Base-by-base conservation (phyloP, 1,140 invertebrate genomes). In the Marisa cornuarietis region DNA sequence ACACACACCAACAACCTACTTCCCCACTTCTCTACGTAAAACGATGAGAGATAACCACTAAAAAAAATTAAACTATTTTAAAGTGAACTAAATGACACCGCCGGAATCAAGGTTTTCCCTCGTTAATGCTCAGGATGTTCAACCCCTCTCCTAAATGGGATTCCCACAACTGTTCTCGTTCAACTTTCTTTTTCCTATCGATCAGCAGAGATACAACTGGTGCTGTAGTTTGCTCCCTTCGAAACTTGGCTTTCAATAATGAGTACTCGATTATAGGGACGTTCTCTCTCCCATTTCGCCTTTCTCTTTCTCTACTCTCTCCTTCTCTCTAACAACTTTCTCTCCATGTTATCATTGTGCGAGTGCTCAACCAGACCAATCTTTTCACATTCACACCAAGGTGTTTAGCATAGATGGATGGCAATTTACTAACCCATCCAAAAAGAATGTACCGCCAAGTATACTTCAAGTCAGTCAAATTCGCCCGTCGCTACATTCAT, bases 271-370 rank as follows among this genome's bases (percentile, higher is more conserved):
- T 52, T 26, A 24, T n/a, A 54, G 9, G 42, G 7, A 54, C 18
- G 13, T 5, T 72, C 49, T 78, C 68, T 71, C 52, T 66, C 58
- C 76, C 69, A 26, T 54, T 22, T 78, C 49, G 1, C 76, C 31
- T 62, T 61, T 78, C 51, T 58, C 77, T 73, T 2, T 79, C 78
- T 62, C 69, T 61, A 1, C 61, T 22, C 78, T 72, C 78, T 68
- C 10, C 69, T 58, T 11, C 24, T 65, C 16, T 65, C 31, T n/a
- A 24, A 7, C 52, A 42, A 69, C 76, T 78, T 26, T 14, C 49
- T 20, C 31, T 42, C 49, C 22, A 8, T 42, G 20, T 49, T 61
- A 26, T 58, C 52, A 71, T 26, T 72, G 31, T 79, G 69, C 61
- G 16, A 58, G 11, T 71, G 52, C 71, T 13, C 58, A 54, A 71